These are phyloP conservation scores for Microtus montanus DNA, from an alignment of 2,113 vertebrate genomes.

Conservation along the genomic window DNA sequence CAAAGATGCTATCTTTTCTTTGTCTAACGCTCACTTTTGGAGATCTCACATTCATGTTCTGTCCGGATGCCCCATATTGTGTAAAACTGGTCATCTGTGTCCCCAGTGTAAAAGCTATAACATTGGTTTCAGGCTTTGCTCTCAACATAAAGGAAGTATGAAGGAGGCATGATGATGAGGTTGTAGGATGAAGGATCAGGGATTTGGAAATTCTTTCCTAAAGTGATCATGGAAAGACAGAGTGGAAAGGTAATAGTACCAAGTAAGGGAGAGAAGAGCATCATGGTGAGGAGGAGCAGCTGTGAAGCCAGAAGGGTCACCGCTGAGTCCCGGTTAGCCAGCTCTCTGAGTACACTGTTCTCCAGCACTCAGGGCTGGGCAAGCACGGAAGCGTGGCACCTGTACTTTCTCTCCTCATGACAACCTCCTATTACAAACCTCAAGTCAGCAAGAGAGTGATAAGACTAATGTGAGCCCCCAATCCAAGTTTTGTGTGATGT, in stretches of 20 bases:
- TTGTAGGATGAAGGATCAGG: not conserved
- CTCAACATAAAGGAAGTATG: not conserved
- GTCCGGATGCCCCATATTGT: not conserved
- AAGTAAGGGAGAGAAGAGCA: not conserved
- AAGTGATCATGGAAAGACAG: not conserved
- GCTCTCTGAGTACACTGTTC: too few relatives aligned
- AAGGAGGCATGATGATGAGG: slow-evolving; percentile 14
- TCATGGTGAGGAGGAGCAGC: too few relatives aligned
- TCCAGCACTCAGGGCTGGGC: not conserved
- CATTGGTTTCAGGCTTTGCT: slow-evolving; percentile 29
- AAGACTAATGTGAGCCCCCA: not conserved
- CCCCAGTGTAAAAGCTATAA: not conserved
- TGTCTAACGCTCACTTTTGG: not conserved
- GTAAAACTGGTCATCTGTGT: not conserved
- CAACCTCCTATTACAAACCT: not conserved
- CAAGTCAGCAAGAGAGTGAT: not conserved
- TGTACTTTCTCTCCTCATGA: not conserved
- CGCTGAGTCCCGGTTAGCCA: too few relatives aligned
- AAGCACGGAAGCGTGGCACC: not conserved
- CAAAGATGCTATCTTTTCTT: not conserved
- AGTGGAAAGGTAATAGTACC: not conserved
- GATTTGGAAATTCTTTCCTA: not conserved
- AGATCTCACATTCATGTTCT: slow-evolving; percentile 19
- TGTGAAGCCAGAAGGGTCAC: too few relatives aligned
- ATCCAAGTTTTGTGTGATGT: not conserved